Evolutionary conservation across 2,797 vertebrate species (phyloP).

Genomic region (Rhincodon typus): DNA sequence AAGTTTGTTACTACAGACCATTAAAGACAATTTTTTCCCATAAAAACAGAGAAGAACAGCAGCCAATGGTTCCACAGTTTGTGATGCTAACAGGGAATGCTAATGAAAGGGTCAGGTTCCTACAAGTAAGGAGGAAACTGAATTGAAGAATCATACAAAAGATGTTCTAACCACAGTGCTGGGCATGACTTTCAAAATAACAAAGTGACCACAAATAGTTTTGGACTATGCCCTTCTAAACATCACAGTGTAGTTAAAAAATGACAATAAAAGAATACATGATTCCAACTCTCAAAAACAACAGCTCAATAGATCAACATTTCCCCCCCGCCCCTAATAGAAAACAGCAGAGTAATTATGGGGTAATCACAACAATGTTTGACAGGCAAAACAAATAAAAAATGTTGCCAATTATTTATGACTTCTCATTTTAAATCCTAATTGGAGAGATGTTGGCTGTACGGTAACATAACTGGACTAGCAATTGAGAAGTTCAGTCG

Average conservation of each 20-base stretch:
- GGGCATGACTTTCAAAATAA: not conserved
- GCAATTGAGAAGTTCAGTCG: too few species aligned
- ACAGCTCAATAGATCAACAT: not conserved
- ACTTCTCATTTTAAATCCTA: too few species aligned
- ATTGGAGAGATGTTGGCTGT: too few species aligned
- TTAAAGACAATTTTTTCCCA: not conserved
- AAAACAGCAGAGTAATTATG: not conserved
- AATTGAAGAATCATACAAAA: not conserved
- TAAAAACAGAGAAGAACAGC: not conserved
- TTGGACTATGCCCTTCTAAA: too few species aligned
- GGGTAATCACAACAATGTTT: not conserved
- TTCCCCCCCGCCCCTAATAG: not conserved
- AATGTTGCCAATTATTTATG: not conserved
- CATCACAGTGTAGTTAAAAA: too few species aligned
- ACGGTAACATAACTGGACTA: too few species aligned
- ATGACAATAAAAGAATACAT: not conserved
- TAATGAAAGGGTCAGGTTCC: not conserved
- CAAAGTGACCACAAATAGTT: not conserved
- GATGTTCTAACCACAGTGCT: not conserved
- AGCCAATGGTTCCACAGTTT: not conserved
- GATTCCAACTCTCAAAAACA: not conserved
- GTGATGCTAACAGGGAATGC: not conserved
- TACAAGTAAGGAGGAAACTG: not conserved
- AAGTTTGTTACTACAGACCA: not conserved
- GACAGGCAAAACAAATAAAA: not conserved